These are phyloP conservation scores for Thereuonema tuberculata DNA, from an alignment of 1,140 invertebrate species.

Conservation along the genomic window DNA sequence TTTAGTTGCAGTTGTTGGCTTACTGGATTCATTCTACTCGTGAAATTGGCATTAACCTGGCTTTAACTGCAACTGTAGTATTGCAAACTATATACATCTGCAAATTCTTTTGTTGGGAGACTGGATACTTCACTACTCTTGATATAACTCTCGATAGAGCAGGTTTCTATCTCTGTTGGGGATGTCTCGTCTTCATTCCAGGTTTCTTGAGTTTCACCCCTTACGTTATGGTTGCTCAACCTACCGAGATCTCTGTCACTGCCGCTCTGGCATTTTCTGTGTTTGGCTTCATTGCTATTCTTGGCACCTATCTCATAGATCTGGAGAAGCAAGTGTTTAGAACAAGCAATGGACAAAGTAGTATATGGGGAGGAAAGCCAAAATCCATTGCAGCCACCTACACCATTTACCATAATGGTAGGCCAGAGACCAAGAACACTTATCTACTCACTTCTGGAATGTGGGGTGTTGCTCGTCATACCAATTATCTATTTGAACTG, in stretches of 20 bases:
- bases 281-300: conserved; percentile 33
- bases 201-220: conserved; percentile 39
- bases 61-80: background rate
- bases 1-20: background rate
- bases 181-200: conserved; percentile 42
- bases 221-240: conserved; percentile 38
- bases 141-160: conserved; percentile 46
- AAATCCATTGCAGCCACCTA: conserved; percentile 36
- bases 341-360: conserved; percentile 28
- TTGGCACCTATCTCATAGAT: conserved; percentile 38
- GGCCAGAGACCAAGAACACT: conserved; percentile 17
- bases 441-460: conserved; percentile 42
- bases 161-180: conserved; percentile 47
- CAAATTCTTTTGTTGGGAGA: conserved; percentile 26
- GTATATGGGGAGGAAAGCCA: conserved; percentile 38
- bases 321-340: conserved; percentile 38
- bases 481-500: conserved; percentile 46
- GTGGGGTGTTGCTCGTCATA: conserved; percentile 44
- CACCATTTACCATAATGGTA: conserved; percentile 29
- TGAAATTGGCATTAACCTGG: background rate
- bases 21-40: background rate
- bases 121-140: conserved; percentile 44
- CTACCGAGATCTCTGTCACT: conserved; percentile 17
- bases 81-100: background rate
- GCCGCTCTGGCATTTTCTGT: conserved; percentile 28